Evolutionary conservation across 2,888 invertebrate species (phyloP).

Genomic region (Cataglyphis albicans): DNA sequence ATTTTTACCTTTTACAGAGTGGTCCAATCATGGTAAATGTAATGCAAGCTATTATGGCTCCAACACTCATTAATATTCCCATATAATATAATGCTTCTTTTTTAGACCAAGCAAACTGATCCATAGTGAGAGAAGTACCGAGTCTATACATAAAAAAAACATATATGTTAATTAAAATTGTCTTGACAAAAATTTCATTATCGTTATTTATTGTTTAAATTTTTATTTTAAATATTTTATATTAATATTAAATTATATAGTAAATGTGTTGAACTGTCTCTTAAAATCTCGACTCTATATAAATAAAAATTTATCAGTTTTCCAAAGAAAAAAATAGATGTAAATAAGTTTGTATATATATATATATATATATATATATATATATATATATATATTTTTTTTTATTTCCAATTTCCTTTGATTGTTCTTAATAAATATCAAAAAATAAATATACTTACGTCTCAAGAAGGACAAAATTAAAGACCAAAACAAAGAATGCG

Average conservation of each 20-base stretch:
- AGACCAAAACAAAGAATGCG: constrained; percentile 94
- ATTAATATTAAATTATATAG: background rate
- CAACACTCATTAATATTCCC: constrained; percentile 93
- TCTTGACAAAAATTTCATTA: background rate
- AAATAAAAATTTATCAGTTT: background rate
- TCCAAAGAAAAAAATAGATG: background rate
- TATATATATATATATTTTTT: background rate
- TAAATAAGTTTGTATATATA: too few relatives aligned
- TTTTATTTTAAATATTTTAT: background rate
- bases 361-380: background rate
- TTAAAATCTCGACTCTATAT: background rate
- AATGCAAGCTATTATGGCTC: constrained; percentile 91
- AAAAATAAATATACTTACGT: constrained; percentile 87
- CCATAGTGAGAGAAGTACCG: constrained; percentile 94
- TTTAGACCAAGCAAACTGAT: constrained; percentile 95
- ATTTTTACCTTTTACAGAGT: constrained; percentile 87
- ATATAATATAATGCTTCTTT: constrained; percentile 92
- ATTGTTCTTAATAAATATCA: background rate
- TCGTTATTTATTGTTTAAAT: background rate
- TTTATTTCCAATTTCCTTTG: background rate
- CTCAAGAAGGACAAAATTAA: constrained; percentile 95
- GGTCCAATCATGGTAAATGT: constrained; percentile 91
- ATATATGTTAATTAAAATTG: constrained; percentile 8
- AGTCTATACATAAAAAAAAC: constrained; percentile 86
- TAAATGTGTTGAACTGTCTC: background rate